phyloP scores from a whole-genome alignment of 2,888 invertebrate species.

The Strigamia transsilvanica region DNA sequence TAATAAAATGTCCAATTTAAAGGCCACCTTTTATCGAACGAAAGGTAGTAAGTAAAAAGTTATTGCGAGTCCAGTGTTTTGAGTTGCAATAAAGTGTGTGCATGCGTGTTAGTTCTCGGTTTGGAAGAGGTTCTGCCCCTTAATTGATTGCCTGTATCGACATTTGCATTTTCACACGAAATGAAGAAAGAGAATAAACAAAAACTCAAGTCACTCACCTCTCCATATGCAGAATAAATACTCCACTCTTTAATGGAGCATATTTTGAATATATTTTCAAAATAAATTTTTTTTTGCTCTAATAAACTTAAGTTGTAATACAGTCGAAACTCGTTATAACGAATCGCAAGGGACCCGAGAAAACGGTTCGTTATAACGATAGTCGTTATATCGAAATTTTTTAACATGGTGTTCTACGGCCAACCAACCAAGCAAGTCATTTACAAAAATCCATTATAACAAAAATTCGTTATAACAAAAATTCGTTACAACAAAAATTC shows the following conservation, averaged over 20 bases:
- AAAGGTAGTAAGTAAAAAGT: slow-evolving; percentile 12
- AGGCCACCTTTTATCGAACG: slow-evolving; percentile 25
- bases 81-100: slow-evolving; percentile 47
- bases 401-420: too few relatives aligned
- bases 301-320: too few relatives aligned
- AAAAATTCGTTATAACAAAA: too few relatives aligned
- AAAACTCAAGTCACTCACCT: neutral
- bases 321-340: too few relatives aligned
- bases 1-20: slow-evolving; percentile 17
- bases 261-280: too few relatives aligned
- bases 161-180: slow-evolving; percentile 49
- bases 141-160: slow-evolving; percentile 42
- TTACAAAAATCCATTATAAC: too few relatives aligned
- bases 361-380: too few relatives aligned
- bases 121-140: slow-evolving; percentile 40
- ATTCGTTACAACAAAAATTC: too few relatives aligned
- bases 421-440: too few relatives aligned
- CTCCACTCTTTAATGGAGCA: neutral
- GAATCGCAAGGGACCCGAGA: too few relatives aligned
- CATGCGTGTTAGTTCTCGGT: slow-evolving; percentile 42
- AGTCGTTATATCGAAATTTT: too few relatives aligned
- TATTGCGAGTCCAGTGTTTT: slow-evolving; percentile 18
- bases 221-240: neutral
- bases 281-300: too few relatives aligned
- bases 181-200: neutral